These are phyloP conservation scores for Psilopogon haemacephalus DNA, from an alignment of 2,113 vertebrate genomes.

Conservation along the genomic window DNA sequence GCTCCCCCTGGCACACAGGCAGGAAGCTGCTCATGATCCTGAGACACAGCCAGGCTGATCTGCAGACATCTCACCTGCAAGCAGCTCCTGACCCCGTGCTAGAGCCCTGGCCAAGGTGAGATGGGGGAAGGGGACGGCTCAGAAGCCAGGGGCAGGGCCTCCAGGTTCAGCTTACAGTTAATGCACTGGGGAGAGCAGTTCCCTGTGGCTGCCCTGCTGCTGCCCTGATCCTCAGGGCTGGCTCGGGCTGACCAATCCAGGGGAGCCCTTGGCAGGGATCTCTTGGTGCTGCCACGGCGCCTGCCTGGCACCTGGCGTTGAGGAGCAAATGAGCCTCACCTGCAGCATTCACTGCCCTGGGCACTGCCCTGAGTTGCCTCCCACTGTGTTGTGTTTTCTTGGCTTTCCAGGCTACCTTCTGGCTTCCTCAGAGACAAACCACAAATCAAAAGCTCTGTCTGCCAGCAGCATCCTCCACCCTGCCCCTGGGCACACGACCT, in stretches of 20 bases:
- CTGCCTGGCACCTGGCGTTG: background rate
- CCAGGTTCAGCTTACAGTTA: background rate
- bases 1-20: background rate
- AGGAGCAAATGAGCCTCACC: background rate
- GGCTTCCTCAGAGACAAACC: background rate
- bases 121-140: background rate
- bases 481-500: rapidly evolving
- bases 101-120: background rate
- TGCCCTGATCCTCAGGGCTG: background rate
- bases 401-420: background rate
- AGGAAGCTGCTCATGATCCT: background rate
- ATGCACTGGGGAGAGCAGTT: background rate
- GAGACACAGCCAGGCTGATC: background rate
- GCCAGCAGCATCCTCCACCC: background rate
- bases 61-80: background rate
- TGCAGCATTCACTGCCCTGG: background rate
- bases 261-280: background rate
- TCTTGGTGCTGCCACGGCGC: background rate
- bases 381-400: background rate
- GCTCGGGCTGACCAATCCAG: background rate
- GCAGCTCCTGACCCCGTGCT: background rate
- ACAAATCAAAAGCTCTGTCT: background rate
- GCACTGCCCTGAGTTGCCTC: background rate
- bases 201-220: background rate
- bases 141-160: background rate